These are phyloP conservation scores for Muntiacus muntjak DNA, from an alignment of 2,113 vertebrate species.

Conservation along the genomic window DNA sequence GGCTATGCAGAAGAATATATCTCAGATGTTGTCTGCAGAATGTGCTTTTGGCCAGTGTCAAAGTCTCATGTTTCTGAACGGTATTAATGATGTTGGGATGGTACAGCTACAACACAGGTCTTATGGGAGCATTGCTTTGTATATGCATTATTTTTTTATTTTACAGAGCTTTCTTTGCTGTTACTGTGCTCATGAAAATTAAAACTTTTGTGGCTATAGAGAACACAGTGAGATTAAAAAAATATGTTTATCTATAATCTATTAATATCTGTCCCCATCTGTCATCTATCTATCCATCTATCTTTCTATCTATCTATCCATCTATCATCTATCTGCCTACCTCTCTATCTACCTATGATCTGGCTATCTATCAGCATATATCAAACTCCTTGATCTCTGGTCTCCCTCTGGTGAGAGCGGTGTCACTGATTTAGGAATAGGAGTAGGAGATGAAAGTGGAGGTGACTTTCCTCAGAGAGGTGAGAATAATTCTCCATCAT, in stretches of 20 bases:
- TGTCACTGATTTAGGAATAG: neutral
- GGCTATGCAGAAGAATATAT: neutral
- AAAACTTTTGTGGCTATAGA: neutral
- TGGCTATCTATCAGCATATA: neutral
- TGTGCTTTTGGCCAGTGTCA: conserved; percentile 6
- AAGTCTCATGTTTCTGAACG: conserved; percentile 5
- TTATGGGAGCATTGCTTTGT: neutral
- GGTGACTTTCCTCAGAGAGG: neutral
- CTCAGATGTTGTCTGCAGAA: neutral
- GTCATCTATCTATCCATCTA: neutral
- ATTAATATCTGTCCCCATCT: neutral
- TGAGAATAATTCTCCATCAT: neutral
- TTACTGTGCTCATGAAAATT: neutral
- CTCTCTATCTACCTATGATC: neutral
- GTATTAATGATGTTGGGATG: conserved; percentile 1
- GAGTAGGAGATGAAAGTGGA: neutral
- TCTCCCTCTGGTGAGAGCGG: neutral
- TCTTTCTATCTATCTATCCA: neutral
- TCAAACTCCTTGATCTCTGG: neutral
- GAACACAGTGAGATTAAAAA: neutral
- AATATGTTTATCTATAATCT: neutral
- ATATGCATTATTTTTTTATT: neutral
- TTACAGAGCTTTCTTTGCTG: conserved; percentile 29
- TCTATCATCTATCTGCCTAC: neutral
- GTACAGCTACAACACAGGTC: neutral